Evolutionary conservation across 2,888 invertebrate genomes (phyloP), one percentile per base, ranked within the genome.

Genomic region (Phengaris alcon): DNA sequence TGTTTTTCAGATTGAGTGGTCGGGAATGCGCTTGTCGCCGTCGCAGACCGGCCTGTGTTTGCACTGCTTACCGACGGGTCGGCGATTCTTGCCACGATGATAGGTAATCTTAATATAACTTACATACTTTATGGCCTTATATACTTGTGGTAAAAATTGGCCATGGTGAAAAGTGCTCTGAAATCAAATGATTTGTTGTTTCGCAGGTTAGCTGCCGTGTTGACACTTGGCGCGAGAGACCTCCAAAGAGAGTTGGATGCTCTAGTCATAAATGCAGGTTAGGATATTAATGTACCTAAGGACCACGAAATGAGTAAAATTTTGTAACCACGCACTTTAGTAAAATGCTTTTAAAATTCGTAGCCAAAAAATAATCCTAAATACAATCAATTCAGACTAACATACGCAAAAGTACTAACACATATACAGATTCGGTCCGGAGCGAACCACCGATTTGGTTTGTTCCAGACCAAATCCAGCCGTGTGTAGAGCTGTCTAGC

Each of bases 21-120:
- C 84, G 91, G 9, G 90, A 91, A 81, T 92, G 91, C 75, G 90
- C 89, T 78, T 92, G 91, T 75, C 82, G 90, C 3, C 89, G 92
- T 13, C 86, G 91, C 0, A 86, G 90, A 80, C 86, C 90, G 0
- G 92, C 94, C 51, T 96, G 96, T 85, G 94, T 95, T 15, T 96
- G 96, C 84, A 95, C 96, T 0, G 95, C 95, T 4, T 96, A 95
- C 85, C 84, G 95, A n/a, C 90, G 95, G 6, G 91, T 92, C 77
- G 85, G 86, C 78, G 91, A 91, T 78, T 81, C 82, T 48, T 84
- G 85, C 76, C 78, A 81, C 10, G 84, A 84, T 48, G 91, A 93
- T 81, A 85, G 91, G 92, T 90, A 52, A 70, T 59, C 3, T 3
- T 35, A 35, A 35, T 35, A 0, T 35, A 35, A 35, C 35, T 22